Base-by-base conservation (phyloP, 2,888 invertebrate species). In the Phorcus lineatus region DNA sequence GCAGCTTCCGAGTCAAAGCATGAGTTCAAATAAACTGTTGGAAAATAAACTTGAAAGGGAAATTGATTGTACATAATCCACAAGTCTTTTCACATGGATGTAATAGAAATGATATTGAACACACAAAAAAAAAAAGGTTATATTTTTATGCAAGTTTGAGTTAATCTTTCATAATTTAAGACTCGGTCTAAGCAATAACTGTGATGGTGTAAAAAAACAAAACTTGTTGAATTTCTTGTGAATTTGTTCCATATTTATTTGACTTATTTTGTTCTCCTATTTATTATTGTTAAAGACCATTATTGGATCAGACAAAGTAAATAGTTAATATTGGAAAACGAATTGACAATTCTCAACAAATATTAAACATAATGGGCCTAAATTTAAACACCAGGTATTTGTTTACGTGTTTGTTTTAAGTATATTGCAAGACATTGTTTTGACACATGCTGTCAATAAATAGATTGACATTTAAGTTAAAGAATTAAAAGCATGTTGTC, bases 1-100 rank as follows among this genome's bases (percentile, higher is more conserved):
- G 87, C 87, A 40, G 83, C 79, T 6, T 87, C 87, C 31, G 24
- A 82, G 22, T 87, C 87, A 16, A 81, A 87, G 74, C 87, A 87
- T 28, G 87, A 87, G 77, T 86, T 87, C 74, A 87, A 87, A 78
- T 87, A 80, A 78, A 78, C 28, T 62, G 13, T 28, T 62, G 13
- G 24, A 62, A 28, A 24, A 7, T 62, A 2, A 28, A 28, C 24
- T 24, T 19, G 4, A 22, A 7, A 13, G 28, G 17, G 28, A 28
- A 28, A 24, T 6, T 62, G 24, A 16, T 62, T 11, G 24, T 28
- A 17, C 24, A 28, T 62, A 28, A 28, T 24, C 62, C 62, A 62
- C 24, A 16, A 22, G 24, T 62, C 62, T 62, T 16, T 22, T 11
- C 47, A 47, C 6, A 47, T 47, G 47, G 47, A 47, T 47, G 47